Evolutionary conservation across 2,797 vertebrate genomes (phyloP).

Genomic region (Pachyuromys duprasi): DNA sequence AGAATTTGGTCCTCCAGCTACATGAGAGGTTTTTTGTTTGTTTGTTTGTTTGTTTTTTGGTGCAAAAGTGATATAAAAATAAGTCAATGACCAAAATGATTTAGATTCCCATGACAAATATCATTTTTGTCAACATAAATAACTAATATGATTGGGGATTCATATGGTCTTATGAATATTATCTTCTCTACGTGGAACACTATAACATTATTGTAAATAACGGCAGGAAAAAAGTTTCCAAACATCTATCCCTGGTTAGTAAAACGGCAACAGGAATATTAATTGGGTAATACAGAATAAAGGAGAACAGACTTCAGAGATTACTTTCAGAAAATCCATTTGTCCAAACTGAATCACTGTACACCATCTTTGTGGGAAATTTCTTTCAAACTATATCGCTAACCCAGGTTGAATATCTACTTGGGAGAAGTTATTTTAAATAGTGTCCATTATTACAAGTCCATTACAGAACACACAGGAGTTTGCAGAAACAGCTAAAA

Average conservation of each 20-base stretch:
- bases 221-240: not conserved
- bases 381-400: not conserved
- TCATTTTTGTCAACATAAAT: not conserved
- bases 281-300: not conserved
- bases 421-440: slow-evolving; percentile 10
- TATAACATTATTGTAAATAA: not conserved
- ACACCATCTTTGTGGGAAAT: not conserved
- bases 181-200: not conserved
- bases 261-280: not conserved
- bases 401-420: not conserved
- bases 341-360: not conserved
- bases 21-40: not conserved
- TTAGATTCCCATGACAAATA: not conserved
- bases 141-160: not conserved
- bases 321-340: slow-evolving; percentile 12
- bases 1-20: not conserved
- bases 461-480: not conserved
- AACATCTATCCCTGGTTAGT: not conserved
- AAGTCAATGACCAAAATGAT: not conserved
- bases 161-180: not conserved
- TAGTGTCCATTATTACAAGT: not conserved
- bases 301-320: not conserved
- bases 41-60: too few species aligned
- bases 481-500: not conserved
- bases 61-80: not conserved